Evolutionary conservation across 2,888 invertebrate species (phyloP).

Genomic region (Drosophila melanocephala): DNA sequence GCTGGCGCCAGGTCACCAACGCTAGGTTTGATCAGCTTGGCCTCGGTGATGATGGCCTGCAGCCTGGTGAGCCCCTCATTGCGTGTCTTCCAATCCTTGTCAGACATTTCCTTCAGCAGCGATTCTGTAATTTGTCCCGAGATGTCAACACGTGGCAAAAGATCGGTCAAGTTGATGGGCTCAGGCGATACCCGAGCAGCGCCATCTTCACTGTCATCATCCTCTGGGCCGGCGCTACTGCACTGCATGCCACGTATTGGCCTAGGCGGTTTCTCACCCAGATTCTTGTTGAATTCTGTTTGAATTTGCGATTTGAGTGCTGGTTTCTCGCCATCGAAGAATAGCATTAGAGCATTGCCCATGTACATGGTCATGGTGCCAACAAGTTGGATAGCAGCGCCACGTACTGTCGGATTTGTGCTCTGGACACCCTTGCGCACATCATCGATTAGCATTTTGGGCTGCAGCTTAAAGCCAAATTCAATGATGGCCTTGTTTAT

Average conservation of each 20-base stretch:
- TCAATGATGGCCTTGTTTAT: constrained; percentile 91
- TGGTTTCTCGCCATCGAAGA: constrained; percentile 95
- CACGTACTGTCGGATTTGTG: constrained; percentile 93
- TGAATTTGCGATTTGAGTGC: constrained; percentile 93
- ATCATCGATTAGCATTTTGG: constrained; percentile 91
- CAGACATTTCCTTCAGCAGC: constrained; percentile 92
- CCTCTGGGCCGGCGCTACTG: constrained; percentile 48
- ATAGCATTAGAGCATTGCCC: constrained; percentile 90
- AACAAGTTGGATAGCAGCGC: constrained; percentile 88
- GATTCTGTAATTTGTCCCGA: constrained; percentile 93
- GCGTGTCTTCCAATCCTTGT: constrained; percentile 96
- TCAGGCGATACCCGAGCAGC: constrained; percentile 78
- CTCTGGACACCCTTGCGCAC: constrained; percentile 94
- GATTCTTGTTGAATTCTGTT: constrained; percentile 93
- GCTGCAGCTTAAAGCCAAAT: constrained; percentile 93
- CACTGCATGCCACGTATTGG: constrained; percentile 88
- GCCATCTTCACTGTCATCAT: constrained; percentile 60
- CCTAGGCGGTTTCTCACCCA: constrained; percentile 91
- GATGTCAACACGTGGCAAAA: constrained; percentile 92
- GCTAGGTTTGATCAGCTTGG: constrained; percentile 92
- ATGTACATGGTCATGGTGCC: constrained; percentile 93
- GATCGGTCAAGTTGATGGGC: constrained; percentile 88
- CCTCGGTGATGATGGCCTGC: constrained; percentile 86
- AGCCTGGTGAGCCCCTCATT: constrained; percentile 86
- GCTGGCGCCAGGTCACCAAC: constrained; percentile 94